phyloP scores from a whole-genome alignment of 2,113 vertebrate genomes.

The Indicator maculatus region DNA sequence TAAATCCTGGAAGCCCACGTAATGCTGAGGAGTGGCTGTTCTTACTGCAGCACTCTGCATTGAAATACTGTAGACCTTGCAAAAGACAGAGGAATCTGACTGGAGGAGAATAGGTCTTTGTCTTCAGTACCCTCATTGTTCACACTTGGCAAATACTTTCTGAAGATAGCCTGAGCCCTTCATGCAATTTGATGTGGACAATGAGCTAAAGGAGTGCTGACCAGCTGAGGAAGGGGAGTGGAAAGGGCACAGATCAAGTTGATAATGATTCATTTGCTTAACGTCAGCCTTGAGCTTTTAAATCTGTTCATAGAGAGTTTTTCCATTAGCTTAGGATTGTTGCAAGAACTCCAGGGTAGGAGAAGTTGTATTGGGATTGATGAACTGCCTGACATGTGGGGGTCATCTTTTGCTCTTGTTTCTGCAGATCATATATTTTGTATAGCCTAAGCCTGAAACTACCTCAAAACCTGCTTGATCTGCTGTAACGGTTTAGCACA shows the following conservation, averaged over 20 bases:
- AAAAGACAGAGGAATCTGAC: background rate
- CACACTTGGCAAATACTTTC: background rate
- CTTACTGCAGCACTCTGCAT: background rate
- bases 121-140: background rate
- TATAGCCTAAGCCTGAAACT: background rate
- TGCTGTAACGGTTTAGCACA: too few species aligned
- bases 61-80: background rate
- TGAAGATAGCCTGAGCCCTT: background rate
- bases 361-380: conserved; percentile 32
- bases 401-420: conserved; percentile 57
- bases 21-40: background rate
- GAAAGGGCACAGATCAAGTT: conserved; percentile 61
- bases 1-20: background rate
- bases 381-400: conserved; percentile 14
- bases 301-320: conserved; percentile 59
- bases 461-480: background rate
- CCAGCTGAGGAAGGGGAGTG: conserved; percentile 45
- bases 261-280: conserved; percentile 72
- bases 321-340: conserved; percentile 61
- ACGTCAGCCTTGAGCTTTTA: conserved; percentile 54
- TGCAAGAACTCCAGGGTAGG: conserved; percentile 56
- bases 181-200: conserved; percentile 8
- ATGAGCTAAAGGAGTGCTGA: conserved; percentile 13
- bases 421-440: background rate
- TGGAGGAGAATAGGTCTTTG: background rate